phyloP scores from a whole-genome alignment of 1,140 invertebrate species.

The Sitophilus oryzae region DNA sequence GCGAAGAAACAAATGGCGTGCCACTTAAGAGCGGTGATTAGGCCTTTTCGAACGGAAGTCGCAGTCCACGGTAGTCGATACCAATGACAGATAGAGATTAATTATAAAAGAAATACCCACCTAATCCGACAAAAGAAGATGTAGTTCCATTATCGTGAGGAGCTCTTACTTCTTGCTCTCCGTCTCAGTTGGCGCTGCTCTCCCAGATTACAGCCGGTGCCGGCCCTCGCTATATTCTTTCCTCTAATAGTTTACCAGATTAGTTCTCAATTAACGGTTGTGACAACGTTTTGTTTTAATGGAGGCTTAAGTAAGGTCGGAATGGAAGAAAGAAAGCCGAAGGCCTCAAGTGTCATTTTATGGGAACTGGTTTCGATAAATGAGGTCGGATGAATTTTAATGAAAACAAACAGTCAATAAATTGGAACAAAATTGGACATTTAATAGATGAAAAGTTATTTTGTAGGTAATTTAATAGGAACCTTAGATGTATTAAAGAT shows the following conservation, averaged over 20 bases:
- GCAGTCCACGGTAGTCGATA: conserved; percentile 25
- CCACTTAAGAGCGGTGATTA: conserved; percentile 22
- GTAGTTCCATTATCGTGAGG: conserved; percentile 21
- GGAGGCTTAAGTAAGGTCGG: background rate
- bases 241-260: conserved; percentile 23
- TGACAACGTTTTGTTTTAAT: conserved; percentile 21
- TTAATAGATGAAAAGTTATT: no score
- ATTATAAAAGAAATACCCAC: conserved; percentile 24
- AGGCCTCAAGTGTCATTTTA: background rate
- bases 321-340: background rate
- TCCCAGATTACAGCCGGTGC: conserved; percentile 11
- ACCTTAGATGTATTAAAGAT: no score
- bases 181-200: background rate
- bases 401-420: no score
- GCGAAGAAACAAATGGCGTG: conserved; percentile 16
- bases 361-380: no score
- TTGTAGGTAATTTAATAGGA: no score
- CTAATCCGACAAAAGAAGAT: conserved; percentile 22
- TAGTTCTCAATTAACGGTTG: conserved; percentile 18
- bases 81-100: conserved; percentile 24
- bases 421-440: no score
- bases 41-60: conserved; percentile 23
- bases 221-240: no score
- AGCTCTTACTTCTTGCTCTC: conserved; percentile 10
- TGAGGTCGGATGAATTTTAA: no score